A percentile compares a stretch with the other conserved stretches of the same genome.
Conservation (phyloP, 1,140 invertebrate species). For the Trypoxylus dichotomus region DNA sequence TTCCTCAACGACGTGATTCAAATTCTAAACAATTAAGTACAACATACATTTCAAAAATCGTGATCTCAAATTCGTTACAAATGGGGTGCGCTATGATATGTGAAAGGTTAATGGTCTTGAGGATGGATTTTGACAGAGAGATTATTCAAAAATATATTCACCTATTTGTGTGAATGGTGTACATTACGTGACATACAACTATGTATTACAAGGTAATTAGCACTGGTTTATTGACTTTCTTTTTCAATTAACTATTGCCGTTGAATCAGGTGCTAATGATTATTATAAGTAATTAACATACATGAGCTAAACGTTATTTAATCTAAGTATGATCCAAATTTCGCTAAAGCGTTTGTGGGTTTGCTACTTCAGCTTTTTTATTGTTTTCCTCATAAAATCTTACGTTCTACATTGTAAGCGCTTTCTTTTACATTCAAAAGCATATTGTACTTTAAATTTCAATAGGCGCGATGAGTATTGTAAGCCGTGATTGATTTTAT, state of each 20-base stretch:
- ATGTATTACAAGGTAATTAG: background rate
- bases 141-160: background rate
- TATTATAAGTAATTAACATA: background rate
- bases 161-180: background rate
- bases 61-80: background rate
- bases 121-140: conserved; percentile 1
- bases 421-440: background rate
- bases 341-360: background rate
- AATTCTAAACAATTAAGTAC: background rate
- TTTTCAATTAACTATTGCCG: background rate
- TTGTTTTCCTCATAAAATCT: conserved; percentile 20
- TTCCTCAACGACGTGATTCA: background rate
- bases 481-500: conserved; percentile 7
- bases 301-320: background rate
- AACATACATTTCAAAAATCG: background rate
- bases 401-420: background rate
- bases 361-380: background rate
- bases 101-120: background rate
- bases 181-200: background rate
- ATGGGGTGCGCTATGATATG: background rate
- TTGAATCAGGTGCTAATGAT: background rate
- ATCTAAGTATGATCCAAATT: background rate
- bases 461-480: background rate
- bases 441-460: background rate
- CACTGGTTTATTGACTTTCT: background rate